Evolutionary conservation across 1,140 invertebrate genomes (phyloP).

Genomic region (Dendroctonus ponderosae): DNA sequence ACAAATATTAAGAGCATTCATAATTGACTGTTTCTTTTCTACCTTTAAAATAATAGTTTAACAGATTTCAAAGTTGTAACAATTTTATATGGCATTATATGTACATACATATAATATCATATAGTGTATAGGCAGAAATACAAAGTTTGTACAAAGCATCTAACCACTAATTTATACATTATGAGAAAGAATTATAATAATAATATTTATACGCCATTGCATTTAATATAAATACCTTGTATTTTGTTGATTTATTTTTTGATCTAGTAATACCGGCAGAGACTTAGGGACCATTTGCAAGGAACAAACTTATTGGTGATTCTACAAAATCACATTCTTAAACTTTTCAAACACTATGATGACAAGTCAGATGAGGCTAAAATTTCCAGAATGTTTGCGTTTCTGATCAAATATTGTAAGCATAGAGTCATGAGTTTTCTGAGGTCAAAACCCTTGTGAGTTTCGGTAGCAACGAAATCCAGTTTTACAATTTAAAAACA

Average conservation of each 20-base stretch:
- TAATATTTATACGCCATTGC: constrained; percentile 2
- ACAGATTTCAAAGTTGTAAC: constrained; percentile 26
- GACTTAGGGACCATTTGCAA: too few species aligned
- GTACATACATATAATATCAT: constrained; percentile 19
- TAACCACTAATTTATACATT: constrained; percentile 16
- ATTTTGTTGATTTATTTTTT: constrained; percentile 10
- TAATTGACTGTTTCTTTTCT: constrained; percentile 30
- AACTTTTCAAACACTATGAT: neutral
- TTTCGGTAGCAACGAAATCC: too few species aligned
- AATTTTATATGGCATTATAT: constrained; percentile 10
- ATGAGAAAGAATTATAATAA: constrained; percentile 13
- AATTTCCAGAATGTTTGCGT: neutral
- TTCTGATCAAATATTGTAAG: neutral
- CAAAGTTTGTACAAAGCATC: constrained; percentile 4
- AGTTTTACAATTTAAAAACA: too few species aligned
- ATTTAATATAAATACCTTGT: constrained; percentile 12
- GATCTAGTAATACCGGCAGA: neutral
- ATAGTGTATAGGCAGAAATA: constrained; percentile 25
- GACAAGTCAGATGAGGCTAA: neutral
- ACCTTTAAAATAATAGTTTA: constrained; percentile 19
- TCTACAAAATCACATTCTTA: neutral
- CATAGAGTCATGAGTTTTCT: too few species aligned
- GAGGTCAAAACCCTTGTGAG: too few species aligned
- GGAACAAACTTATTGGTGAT: neutral
- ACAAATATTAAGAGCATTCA: neutral